phyloP scores from a whole-genome alignment of 2,888 invertebrate species.

The Pecten maximus region DNA sequence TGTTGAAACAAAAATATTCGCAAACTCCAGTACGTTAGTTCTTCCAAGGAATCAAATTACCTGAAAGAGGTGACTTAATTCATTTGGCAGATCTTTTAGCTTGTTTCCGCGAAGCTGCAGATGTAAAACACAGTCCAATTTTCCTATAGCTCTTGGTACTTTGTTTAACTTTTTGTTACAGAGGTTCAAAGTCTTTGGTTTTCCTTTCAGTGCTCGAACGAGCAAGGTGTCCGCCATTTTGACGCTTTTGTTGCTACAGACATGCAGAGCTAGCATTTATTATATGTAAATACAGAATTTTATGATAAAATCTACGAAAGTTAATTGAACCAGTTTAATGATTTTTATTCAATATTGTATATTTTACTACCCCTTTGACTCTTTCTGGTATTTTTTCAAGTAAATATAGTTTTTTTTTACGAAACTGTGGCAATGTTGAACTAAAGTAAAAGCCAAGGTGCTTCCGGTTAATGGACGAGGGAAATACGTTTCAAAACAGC shows the following conservation, averaged over 20 bases:
- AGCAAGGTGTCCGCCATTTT: constrained; percentile 80
- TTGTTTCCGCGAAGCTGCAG: constrained; percentile 78
- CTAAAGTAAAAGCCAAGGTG: not conserved
- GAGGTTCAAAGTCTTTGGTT: constrained; percentile 78
- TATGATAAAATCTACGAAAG: not conserved
- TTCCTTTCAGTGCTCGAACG: constrained; percentile 73
- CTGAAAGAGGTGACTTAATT: constrained; percentile 76
- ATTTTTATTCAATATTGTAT: not conserved
- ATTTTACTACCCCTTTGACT: not conserved
- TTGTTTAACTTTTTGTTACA: constrained; percentile 78
- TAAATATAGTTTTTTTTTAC: not conserved
- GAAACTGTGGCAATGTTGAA: not conserved
- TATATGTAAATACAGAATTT: not conserved
- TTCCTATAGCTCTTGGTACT: constrained; percentile 78
- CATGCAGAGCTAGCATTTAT: constrained; percentile 35
- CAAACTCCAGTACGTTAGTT: no score
- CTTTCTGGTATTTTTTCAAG: not conserved
- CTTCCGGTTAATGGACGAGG: constrained; percentile 24
- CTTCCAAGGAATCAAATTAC: constrained; percentile 57
- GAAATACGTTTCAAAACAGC: constrained; percentile 14
- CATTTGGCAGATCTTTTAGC: constrained; percentile 74
- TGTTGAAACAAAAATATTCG: no score
- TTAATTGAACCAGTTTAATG: not conserved
- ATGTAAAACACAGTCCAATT: constrained; percentile 73
- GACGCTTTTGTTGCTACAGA: constrained; percentile 57